These are phyloP conservation scores for Enteromius mattozi DNA, from an alignment of 2,797 vertebrate genomes.

Conservation along the genomic window DNA sequence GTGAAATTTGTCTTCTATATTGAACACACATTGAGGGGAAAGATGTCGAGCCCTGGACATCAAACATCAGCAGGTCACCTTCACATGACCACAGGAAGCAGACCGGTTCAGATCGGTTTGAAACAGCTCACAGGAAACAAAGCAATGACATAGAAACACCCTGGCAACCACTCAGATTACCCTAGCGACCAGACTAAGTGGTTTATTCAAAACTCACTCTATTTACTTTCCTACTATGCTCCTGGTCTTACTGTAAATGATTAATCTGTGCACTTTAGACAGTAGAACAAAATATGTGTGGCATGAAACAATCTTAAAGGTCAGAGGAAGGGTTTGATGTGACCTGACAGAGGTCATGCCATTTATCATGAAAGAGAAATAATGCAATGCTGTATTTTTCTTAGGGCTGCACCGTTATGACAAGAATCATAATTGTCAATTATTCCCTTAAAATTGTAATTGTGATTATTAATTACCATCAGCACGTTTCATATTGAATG, in stretches of 20 bases:
- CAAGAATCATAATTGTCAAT: too few species aligned
- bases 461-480: too few species aligned
- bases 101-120: background rate
- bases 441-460: too few species aligned
- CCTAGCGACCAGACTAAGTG: background rate
- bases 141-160: background rate
- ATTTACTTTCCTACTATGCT: background rate
- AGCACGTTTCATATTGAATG: too few species aligned
- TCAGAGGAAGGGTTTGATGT: background rate
- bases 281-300: background rate
- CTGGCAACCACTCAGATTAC: background rate
- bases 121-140: background rate
- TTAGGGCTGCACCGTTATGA: too few species aligned
- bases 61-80: conserved; percentile 32
- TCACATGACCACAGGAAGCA: background rate
- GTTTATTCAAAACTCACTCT: background rate
- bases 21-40: conserved; percentile 19
- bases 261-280: background rate
- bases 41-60: conserved; percentile 21
- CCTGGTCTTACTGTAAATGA: background rate
- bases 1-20: conserved; percentile 35
- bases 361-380: background rate
- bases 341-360: background rate
- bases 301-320: background rate
- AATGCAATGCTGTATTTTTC: background rate